Percentiles rank a stretch among this genome's conserved stretches.
These are phyloP conservation scores for Hydraecia micacea DNA, from an alignment of 2,888 invertebrate genomes.

Conservation along the genomic window DNA sequence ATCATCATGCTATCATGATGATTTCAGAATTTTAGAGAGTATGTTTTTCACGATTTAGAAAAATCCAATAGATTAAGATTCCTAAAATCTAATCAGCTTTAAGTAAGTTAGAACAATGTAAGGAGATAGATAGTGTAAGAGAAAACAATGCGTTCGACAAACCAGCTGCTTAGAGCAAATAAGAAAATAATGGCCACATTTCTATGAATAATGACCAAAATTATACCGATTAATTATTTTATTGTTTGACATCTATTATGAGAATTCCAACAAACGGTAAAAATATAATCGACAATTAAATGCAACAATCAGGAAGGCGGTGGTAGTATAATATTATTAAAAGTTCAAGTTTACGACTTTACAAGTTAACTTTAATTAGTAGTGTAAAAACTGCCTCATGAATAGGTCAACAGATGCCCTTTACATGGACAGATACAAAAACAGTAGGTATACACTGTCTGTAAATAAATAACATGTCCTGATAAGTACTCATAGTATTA, in stretches of 20 bases:
- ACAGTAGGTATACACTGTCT: slow-evolving; percentile 23
- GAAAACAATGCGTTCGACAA: slow-evolving; percentile 28
- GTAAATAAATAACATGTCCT: slow-evolving; percentile 39
- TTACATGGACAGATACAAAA: slow-evolving; percentile 44
- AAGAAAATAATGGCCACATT: slow-evolving; percentile 6
- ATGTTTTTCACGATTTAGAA: not conserved
- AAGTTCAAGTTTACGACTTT: slow-evolving; percentile 71
- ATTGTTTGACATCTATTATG: not conserved
- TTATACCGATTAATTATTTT: not conserved
- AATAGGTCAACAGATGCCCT: slow-evolving; percentile 66
- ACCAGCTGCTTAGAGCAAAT: not conserved
- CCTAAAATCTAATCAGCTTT: not conserved
- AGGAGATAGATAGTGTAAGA: slow-evolving; percentile 5
- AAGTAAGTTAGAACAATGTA: not conserved
- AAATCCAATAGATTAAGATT: not conserved
- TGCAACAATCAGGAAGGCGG: slow-evolving; percentile 43
- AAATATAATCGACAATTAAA: not conserved
- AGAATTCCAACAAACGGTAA: not conserved
- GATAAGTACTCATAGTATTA: slow-evolving; percentile 27
- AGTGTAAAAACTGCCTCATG: slow-evolving; percentile 35
- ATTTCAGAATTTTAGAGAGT: not conserved
- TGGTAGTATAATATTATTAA: slow-evolving; percentile 33
- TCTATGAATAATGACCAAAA: not conserved
- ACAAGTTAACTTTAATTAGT: slow-evolving; percentile 53
- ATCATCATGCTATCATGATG: too few species aligned